Conservation (phyloP, 1,140 invertebrate genomes). For the Scaptomyza pallida region DNA sequence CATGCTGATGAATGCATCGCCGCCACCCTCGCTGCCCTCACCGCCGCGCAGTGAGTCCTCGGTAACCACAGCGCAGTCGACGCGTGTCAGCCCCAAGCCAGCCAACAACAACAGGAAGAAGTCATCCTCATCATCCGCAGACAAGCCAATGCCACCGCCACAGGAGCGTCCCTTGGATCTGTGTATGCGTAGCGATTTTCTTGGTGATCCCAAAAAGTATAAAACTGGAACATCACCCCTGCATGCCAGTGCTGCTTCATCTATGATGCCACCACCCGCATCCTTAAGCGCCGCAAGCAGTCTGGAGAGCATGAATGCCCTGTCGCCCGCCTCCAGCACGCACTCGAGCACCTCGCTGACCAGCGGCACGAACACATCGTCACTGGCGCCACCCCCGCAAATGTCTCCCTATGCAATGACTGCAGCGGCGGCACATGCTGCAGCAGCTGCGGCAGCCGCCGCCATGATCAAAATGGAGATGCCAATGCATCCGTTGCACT, state of each 20-base stretch:
- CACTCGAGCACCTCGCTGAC: constrained; percentile 54
- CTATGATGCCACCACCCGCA: constrained; percentile 83
- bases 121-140: constrained; percentile 34
- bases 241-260: constrained; percentile 77
- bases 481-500: constrained; percentile 76
- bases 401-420: constrained; percentile 67
- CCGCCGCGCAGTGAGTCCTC: constrained; percentile 81
- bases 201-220: constrained; percentile 65
- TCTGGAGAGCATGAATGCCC: constrained; percentile 70
- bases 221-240: constrained; percentile 60
- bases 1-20: constrained; percentile 61
- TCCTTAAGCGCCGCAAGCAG: constrained; percentile 71
- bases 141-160: constrained; percentile 84
- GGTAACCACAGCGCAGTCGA: constrained; percentile 42
- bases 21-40: constrained; percentile 75
- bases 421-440: constrained; percentile 64
- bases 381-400: constrained; percentile 40
- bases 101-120: constrained; percentile 70
- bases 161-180: constrained; percentile 95
- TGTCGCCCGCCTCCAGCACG: constrained; percentile 72
- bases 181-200: constrained; percentile 86
- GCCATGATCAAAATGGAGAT: constrained; percentile 83
- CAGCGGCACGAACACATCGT: constrained; percentile 57
- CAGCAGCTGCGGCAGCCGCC: constrained; percentile 77
- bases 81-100: constrained; percentile 53